phyloP scores from a whole-genome alignment of 2,797 vertebrate genomes.

The Epinephelus malabaricus region DNA sequence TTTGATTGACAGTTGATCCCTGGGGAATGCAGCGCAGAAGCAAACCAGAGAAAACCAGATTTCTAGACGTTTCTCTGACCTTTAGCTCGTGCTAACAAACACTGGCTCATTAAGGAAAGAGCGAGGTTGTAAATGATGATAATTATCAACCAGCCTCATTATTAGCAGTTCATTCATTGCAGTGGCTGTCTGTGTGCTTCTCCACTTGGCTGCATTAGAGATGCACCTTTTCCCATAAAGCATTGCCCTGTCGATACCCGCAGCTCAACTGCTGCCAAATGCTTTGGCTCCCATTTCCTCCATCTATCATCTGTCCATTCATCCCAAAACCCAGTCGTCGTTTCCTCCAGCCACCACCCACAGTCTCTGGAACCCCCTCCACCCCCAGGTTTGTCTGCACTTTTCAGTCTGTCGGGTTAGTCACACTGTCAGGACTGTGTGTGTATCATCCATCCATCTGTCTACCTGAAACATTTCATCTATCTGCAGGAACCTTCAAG shows the following conservation, averaged over 20 bases:
- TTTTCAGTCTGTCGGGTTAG: slow-evolving; percentile 17
- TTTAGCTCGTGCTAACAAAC: slow-evolving; percentile 15
- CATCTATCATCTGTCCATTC: slow-evolving; percentile 47
- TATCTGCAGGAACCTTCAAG: slow-evolving; percentile 4
- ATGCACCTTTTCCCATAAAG: slow-evolving; percentile 49
- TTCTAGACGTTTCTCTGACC: slow-evolving; percentile 17
- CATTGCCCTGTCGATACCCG: slow-evolving; percentile 30
- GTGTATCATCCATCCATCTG: slow-evolving; percentile 8
- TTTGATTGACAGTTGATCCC: slow-evolving; percentile 50
- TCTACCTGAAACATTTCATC: slow-evolving; percentile 13
- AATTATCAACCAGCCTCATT: slow-evolving; percentile 40
- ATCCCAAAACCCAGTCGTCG: slow-evolving; percentile 30
- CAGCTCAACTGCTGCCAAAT: slow-evolving; percentile 50
- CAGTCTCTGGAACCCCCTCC: neutral
- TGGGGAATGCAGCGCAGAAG: slow-evolving; percentile 9
- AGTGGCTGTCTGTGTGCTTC: slow-evolving; percentile 7
- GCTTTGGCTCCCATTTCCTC: slow-evolving; percentile 35
- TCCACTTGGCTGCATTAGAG: slow-evolving; percentile 31
- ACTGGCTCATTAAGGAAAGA: slow-evolving; percentile 17
- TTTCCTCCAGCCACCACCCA: slow-evolving; percentile 27
- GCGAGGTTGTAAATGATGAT: slow-evolving; percentile 14
- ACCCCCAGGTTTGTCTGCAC: slow-evolving; percentile 17
- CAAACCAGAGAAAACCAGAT: slow-evolving; percentile 11
- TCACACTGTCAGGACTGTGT: neutral
- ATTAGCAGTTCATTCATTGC: slow-evolving; percentile 38